phyloP scores from a whole-genome alignment of 1,140 invertebrate genomes.

The Drosophila hydei region DNA sequence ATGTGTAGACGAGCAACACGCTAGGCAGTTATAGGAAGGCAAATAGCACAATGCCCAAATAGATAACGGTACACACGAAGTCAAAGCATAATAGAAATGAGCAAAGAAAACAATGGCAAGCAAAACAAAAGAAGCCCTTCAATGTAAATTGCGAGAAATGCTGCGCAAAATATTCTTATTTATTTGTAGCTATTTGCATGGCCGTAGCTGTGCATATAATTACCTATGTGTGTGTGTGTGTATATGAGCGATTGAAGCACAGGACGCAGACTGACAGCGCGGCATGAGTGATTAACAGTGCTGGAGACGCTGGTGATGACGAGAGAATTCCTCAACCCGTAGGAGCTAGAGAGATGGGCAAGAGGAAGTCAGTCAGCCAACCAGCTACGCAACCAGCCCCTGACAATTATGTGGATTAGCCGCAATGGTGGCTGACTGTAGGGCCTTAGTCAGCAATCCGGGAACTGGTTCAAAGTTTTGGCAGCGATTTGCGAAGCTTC shows the following conservation, averaged over 20 bases:
- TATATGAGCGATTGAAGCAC: conserved; percentile 7
- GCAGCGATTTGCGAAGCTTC: conserved; percentile 47
- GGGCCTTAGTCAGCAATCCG: neutral
- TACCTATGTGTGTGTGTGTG: neutral
- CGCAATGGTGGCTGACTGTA: conserved; percentile 21
- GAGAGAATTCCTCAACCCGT: neutral
- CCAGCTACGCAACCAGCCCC: neutral
- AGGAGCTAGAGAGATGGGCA: neutral
- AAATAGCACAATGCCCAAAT: neutral
- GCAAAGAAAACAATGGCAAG: neutral
- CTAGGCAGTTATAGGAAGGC: neutral
- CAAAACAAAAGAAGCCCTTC: neutral
- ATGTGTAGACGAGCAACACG: conserved; percentile 27
- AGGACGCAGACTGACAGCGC: conserved; percentile 20
- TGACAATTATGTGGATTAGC: conserved; percentile 53
- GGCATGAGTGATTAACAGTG: conserved; percentile 53
- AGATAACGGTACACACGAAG: conserved; percentile 2
- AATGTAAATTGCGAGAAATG: neutral
- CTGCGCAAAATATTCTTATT: neutral
- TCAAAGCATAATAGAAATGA: too few relatives aligned
- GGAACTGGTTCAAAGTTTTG: conserved; percentile 40
- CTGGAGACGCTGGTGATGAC: conserved; percentile 1
- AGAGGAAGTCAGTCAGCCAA: neutral
- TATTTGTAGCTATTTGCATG: neutral
- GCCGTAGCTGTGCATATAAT: neutral